Conservation (phyloP, 2,113 vertebrate genomes). For the Climacteris rufus region DNA sequence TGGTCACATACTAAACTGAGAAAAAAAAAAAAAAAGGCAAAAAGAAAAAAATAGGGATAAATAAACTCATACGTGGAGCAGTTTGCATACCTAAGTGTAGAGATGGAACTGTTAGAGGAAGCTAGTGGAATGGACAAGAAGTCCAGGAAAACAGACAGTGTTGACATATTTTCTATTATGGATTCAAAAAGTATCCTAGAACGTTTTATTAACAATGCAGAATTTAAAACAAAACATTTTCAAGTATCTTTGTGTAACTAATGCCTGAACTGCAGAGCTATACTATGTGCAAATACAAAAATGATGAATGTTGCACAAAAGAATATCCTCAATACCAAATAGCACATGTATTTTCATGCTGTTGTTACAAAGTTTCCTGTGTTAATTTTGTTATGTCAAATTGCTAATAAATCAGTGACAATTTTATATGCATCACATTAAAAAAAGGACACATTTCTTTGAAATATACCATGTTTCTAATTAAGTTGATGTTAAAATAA, state of each 20-base stretch:
- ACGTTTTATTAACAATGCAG: neutral
- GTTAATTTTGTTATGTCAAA: constrained; percentile 8
- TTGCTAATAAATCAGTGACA: neutral
- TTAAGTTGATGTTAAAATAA: neutral
- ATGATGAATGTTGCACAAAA: neutral
- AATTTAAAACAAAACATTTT: neutral
- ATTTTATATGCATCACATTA: neutral
- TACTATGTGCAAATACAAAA: neutral
- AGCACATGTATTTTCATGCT: neutral
- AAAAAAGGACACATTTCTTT: neutral
- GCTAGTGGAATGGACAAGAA: neutral
- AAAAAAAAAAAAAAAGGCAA: neutral
- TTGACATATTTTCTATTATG: neutral
- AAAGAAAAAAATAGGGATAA: neutral
- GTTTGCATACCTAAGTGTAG: neutral
- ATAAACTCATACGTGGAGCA: neutral
- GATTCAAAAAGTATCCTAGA: neutral
- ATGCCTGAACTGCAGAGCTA: neutral
- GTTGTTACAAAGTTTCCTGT: neutral
- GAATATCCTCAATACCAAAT: neutral
- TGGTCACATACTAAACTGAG: neutral
- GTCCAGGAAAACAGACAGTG: neutral
- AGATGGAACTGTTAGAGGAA: neutral
- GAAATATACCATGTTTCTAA: neutral
- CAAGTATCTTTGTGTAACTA: neutral